Evolutionary conservation across 2,888 invertebrate genomes (phyloP).

Genomic region (Drosophila anomalata): DNA sequence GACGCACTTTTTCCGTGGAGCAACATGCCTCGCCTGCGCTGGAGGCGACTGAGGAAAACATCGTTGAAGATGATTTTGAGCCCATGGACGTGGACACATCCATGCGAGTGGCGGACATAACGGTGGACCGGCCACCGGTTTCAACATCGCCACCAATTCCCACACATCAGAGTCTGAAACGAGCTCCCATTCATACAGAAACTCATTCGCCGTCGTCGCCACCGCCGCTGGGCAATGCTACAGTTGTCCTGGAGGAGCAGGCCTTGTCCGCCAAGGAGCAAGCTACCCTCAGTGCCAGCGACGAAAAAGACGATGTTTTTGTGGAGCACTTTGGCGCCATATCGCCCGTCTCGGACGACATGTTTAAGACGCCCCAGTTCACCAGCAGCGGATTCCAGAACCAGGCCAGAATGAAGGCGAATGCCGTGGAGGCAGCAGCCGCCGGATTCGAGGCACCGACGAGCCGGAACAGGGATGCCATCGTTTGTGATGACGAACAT

Average conservation of each 20-base stretch:
- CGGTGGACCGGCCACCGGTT: neutral
- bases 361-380: slow-evolving; percentile 69
- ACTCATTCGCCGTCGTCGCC: slow-evolving; percentile 4
- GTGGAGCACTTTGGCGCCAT: slow-evolving; percentile 73
- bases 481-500: slow-evolving; percentile 28
- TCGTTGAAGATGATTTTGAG: slow-evolving; percentile 48
- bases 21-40: slow-evolving; percentile 40
- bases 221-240: slow-evolving; percentile 30
- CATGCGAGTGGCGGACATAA: slow-evolving; percentile 19
- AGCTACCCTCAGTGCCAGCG: slow-evolving; percentile 67
- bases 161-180: slow-evolving; percentile 51
- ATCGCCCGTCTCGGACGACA: slow-evolving; percentile 70
- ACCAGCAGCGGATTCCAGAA: slow-evolving; percentile 45
- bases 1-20: slow-evolving; percentile 54
- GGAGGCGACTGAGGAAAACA: slow-evolving; percentile 53
- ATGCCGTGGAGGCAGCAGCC: neutral
- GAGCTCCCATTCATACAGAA: slow-evolving; percentile 56
- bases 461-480: slow-evolving; percentile 9
- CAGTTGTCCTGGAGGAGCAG: slow-evolving; percentile 56
- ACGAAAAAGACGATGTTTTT: slow-evolving; percentile 81
- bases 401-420: slow-evolving; percentile 30
- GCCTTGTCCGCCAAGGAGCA: slow-evolving; percentile 78
- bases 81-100: slow-evolving; percentile 79
- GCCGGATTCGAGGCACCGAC: neutral
- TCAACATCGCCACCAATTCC: slow-evolving; percentile 48